phyloP scores from a whole-genome alignment of 2,888 invertebrate species.

The Mechanitis messenoides region DNA sequence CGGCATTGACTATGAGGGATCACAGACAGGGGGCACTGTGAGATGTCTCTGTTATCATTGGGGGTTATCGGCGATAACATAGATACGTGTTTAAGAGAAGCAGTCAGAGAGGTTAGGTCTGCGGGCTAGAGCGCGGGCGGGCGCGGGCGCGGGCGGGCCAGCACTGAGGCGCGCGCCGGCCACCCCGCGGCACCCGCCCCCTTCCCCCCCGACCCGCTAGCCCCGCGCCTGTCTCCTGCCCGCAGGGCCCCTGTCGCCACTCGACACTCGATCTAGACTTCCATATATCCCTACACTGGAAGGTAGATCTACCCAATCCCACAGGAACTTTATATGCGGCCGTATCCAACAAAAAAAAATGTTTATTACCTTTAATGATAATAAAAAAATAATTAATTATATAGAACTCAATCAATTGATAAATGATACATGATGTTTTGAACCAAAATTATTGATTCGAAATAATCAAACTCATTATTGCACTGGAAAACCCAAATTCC shows the following conservation, averaged over 20 bases:
- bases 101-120: slow-evolving; percentile 63
- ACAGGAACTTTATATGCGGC: too few species aligned
- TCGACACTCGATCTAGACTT: slow-evolving; percentile 48
- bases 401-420: too few species aligned
- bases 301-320: too few species aligned
- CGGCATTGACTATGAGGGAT: slow-evolving; percentile 7
- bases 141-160: slow-evolving; percentile 71
- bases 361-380: too few species aligned
- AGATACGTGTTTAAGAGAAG: slow-evolving; percentile 52
- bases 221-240: slow-evolving; percentile 24
- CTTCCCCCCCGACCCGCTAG: slow-evolving; percentile 31
- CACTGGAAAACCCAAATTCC: background rate
- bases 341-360: too few species aligned
- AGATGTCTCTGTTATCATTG: slow-evolving; percentile 21
- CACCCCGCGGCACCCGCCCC: slow-evolving; percentile 43
- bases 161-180: slow-evolving; percentile 72
- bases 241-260: slow-evolving; percentile 23
- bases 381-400: too few species aligned
- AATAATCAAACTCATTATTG: background rate
- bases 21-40: slow-evolving; percentile 10
- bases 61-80: slow-evolving; percentile 41
- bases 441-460: too few species aligned
- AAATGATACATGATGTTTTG: too few species aligned
- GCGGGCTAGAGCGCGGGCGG: slow-evolving; percentile 65
- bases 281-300: slow-evolving; percentile 19